Conservation (phyloP, 2,888 invertebrate genomes). For the Ophion slaviceki region DNA sequence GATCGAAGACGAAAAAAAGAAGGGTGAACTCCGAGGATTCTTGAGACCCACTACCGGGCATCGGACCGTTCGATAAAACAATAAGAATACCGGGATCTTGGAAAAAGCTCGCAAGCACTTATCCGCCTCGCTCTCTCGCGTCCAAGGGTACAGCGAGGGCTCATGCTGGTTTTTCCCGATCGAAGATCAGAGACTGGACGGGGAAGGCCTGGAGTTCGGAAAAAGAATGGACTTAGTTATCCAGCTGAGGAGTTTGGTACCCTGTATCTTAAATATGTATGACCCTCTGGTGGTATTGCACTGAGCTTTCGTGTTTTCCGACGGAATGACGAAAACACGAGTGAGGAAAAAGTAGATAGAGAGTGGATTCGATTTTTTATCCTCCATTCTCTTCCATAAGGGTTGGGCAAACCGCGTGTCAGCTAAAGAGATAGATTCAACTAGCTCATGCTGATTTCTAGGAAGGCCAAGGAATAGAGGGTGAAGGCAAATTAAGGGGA, state of each 20-base stretch:
- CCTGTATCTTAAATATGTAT: slow-evolving; percentile 75
- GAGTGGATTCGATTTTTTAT: slow-evolving; percentile 29
- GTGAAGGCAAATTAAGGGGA: slow-evolving; percentile 39
- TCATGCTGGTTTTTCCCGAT: slow-evolving; percentile 32
- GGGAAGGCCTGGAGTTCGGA: slow-evolving; percentile 27
- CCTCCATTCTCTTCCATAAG: neutral
- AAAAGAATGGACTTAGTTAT: slow-evolving; percentile 72
- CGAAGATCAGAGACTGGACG: slow-evolving; percentile 32
- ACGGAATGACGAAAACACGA: slow-evolving; percentile 24
- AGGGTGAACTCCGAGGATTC: slow-evolving; percentile 39
- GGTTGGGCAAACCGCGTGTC: slow-evolving; percentile 6
- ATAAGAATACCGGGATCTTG: slow-evolving; percentile 6
- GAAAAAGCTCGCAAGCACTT: slow-evolving; percentile 29
- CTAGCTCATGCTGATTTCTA: slow-evolving; percentile 23
- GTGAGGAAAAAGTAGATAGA: slow-evolving; percentile 17
- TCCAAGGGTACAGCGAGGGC: slow-evolving; percentile 62
- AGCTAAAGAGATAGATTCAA: slow-evolving; percentile 11
- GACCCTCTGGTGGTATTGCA: slow-evolving; percentile 59
- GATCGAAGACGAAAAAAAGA: slow-evolving; percentile 32
- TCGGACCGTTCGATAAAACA: slow-evolving; percentile 11
- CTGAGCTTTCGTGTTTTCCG: slow-evolving; percentile 43
- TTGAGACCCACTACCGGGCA: slow-evolving; percentile 12
- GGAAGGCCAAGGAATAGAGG: slow-evolving; percentile 10
- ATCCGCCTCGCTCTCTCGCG: neutral
- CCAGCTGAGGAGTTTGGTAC: slow-evolving; percentile 62